phyloP scores from a whole-genome alignment of 2,797 vertebrate species.

The Gorsachius magnificus region DNA sequence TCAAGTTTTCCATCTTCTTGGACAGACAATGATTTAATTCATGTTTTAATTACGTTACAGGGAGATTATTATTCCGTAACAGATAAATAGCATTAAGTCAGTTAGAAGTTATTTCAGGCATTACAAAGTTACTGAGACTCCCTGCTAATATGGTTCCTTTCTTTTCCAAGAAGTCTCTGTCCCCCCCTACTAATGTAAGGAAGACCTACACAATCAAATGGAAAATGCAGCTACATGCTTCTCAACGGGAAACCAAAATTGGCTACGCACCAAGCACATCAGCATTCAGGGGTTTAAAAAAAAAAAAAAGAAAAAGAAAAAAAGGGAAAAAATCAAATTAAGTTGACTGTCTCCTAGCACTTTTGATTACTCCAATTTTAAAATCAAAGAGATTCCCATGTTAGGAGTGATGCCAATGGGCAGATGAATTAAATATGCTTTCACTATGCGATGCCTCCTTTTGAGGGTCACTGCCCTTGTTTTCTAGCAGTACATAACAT shows the following conservation, averaged over 20 bases:
- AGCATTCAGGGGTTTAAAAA: not conserved
- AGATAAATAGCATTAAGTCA: constrained; percentile 34
- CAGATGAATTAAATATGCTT: not conserved
- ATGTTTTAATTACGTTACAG: constrained; percentile 11
- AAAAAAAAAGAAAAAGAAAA: not conserved
- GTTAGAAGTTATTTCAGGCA: constrained; percentile 20
- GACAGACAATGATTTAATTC: constrained; percentile 16
- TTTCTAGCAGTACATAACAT: not conserved
- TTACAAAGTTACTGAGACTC: not conserved
- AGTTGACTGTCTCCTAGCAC: not conserved
- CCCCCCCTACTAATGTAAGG: not conserved
- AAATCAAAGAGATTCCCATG: constrained; percentile 6
- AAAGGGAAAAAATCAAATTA: not conserved
- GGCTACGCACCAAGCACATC: not conserved
- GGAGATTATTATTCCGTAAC: not conserved
- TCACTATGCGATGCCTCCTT: not conserved
- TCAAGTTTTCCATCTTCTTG: not conserved
- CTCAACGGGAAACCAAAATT: not conserved
- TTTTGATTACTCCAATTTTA: constrained; percentile 12
- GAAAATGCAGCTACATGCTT: not conserved
- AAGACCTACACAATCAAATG: not conserved
- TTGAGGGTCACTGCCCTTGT: not conserved
- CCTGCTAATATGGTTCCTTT: not conserved
- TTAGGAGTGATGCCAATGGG: not conserved
- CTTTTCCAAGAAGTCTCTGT: not conserved